Evolutionary conservation across 2,113 vertebrate genomes (phyloP).

Genomic region (Accipiter virgatus): DNA sequence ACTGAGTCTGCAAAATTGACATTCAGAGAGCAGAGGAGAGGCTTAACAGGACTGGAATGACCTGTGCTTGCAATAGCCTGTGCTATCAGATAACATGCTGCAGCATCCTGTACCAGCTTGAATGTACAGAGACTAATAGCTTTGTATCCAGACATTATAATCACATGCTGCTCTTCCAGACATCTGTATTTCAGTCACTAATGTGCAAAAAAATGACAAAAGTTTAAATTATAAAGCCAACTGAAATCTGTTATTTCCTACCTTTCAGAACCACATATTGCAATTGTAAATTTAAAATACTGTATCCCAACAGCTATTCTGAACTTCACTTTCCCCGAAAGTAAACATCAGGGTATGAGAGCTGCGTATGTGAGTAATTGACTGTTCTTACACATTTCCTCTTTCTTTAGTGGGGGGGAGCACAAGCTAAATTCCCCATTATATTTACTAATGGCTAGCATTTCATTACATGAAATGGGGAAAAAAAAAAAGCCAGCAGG

Average conservation of each 20-base stretch:
- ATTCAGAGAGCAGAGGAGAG: background rate
- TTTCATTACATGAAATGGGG: background rate
- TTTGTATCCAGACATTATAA: background rate
- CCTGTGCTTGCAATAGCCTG: background rate
- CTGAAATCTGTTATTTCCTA: background rate
- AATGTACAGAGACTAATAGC: fast-evolving
- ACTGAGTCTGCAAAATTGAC: background rate
- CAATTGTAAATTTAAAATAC: background rate
- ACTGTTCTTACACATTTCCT: background rate
- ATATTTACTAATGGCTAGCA: background rate
- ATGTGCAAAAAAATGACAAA: background rate
- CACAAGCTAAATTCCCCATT: background rate
- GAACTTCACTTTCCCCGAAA: background rate
- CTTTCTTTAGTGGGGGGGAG: background rate
- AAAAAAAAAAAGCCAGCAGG: background rate
- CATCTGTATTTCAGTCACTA: background rate
- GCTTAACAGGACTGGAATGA: background rate
- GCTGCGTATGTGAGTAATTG: background rate
- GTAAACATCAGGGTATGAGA: background rate
- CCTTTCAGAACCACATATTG: background rate
- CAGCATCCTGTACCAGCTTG: background rate
- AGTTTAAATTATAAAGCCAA: background rate
- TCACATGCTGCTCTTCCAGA: background rate
- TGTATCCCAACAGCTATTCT: background rate
- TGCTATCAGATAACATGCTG: background rate